Conservation (phyloP, 2,888 invertebrate species). For the Harmothoe impar region DNA sequence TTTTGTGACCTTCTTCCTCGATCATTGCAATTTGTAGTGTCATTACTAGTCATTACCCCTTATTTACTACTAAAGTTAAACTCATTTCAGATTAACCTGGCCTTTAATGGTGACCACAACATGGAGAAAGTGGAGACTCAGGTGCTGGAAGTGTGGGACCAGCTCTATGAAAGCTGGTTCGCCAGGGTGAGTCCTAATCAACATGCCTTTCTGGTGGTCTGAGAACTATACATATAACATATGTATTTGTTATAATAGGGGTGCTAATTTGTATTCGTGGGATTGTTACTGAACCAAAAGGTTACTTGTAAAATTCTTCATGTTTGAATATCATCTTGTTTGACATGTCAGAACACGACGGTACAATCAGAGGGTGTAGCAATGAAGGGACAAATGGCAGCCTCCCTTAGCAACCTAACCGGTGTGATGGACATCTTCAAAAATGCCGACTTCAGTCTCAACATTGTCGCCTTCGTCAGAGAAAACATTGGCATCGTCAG, state of each 20-base stretch:
- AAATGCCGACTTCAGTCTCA: slow-evolving; percentile 76
- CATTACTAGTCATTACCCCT: too few relatives aligned
- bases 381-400: slow-evolving; percentile 69
- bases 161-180: slow-evolving; percentile 90
- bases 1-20: too few relatives aligned
- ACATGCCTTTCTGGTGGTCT: too few relatives aligned
- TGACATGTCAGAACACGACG: slow-evolving; percentile 47
- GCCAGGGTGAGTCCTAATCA: slow-evolving; percentile 70
- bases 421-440: slow-evolving; percentile 77
- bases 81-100: slow-evolving; percentile 88
- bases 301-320: too few relatives aligned
- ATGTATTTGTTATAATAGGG: too few relatives aligned
- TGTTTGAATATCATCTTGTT: too few relatives aligned
- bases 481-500: slow-evolving; percentile 95
- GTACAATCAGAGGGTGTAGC: slow-evolving; percentile 47
- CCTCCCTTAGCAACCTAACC: slow-evolving; percentile 69
- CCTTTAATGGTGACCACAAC: slow-evolving; percentile 92
- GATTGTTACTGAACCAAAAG: too few relatives aligned
- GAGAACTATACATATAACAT: too few relatives aligned
- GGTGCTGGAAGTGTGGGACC: slow-evolving; percentile 95
- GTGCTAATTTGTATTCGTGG: too few relatives aligned
- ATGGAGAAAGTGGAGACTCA: slow-evolving; percentile 93
- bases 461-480: slow-evolving; percentile 88
- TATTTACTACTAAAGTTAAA: too few relatives aligned
- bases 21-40: too few relatives aligned